Evolutionary conservation across 2,113 vertebrate species (phyloP).

Genomic region (Talpa occidentalis): DNA sequence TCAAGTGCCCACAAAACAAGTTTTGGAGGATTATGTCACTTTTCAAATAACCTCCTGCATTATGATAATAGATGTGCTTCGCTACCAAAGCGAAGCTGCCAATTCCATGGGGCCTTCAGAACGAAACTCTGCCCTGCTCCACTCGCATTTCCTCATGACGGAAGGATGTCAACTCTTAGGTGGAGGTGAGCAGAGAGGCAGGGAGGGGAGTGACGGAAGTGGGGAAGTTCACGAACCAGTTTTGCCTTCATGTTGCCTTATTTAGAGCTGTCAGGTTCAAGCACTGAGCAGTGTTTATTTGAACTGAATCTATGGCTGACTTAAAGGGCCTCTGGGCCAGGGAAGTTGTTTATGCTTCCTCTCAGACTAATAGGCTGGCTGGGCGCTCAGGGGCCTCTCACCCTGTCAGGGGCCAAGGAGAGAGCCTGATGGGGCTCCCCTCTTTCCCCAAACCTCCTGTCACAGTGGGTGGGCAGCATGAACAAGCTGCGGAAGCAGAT

Average conservation of each 20-base stretch:
- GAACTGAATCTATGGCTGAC: background rate
- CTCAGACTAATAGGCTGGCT: background rate
- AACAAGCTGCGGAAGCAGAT: background rate
- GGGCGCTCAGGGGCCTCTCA: background rate
- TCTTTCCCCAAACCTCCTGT: background rate
- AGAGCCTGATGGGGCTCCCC: background rate
- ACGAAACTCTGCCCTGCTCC: background rate
- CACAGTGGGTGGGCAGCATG: background rate
- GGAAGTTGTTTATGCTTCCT: background rate
- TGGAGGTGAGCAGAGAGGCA: background rate
- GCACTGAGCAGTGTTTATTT: background rate
- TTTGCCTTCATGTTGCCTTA: background rate
- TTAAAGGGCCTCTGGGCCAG: background rate
- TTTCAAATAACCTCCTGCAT: background rate
- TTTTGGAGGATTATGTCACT: background rate
- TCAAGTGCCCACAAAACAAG: background rate
- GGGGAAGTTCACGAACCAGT: background rate
- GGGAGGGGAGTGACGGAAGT: background rate
- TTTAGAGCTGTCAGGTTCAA: background rate
- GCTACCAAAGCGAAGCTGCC: slow-evolving; percentile 7
- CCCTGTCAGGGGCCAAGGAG: background rate
- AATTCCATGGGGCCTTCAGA: background rate
- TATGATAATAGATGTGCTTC: background rate
- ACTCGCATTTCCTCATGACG: background rate
- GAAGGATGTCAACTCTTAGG: background rate